Base-by-base conservation (phyloP, 2,888 invertebrate genomes). In the Crocallis elinguaria region DNA sequence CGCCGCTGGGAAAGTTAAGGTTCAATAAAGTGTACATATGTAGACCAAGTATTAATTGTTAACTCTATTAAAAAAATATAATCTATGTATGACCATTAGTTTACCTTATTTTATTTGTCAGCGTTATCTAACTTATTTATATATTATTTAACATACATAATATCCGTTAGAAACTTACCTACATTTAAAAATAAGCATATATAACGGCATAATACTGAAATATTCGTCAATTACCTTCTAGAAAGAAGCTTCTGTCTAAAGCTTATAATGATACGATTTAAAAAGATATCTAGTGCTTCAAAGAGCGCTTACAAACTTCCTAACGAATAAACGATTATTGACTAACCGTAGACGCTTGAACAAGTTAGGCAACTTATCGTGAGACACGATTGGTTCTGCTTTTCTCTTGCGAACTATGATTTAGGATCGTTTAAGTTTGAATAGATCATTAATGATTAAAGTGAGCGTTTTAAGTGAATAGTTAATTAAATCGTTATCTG, bases 361-460 rank as follows among this genome's bases (percentile, higher is more conserved):
- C 51, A 32, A 53, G 46, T 43, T 38, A 38, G 42, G 30, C 50
- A 46, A 52, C 32, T 43, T 35, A 51, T 52, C 64, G 64, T 61
- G 61, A 60, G 64, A 57, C 36, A 25, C 49, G 51, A 61, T 61
- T 61, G 49, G 61, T 49, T 55, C 59, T 49, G 64, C 45, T 55
- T 61, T 64, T 61, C 61, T 57, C 61, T 57, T 17, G 51, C 52
- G 49, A 57, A 49, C 48, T 60, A 51, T 51, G 45, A 45, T 45
- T 51, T 29, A 30, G 29, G 45, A 16, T 9, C 51, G 39, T 17
- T 49, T 23, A 49, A 30, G 27, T 44, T 33, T 44, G 43, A 51
- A 50, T 43, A 21, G 37, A 12, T 44, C 32, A 50, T 50, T 50
- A 38, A 19, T 4, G 5, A n/a, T n/a, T n/a, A 4, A 19, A 25